Evolutionary conservation across 2,113 vertebrate genomes (phyloP).

Genomic region (Dipodomys ordii): DNA sequence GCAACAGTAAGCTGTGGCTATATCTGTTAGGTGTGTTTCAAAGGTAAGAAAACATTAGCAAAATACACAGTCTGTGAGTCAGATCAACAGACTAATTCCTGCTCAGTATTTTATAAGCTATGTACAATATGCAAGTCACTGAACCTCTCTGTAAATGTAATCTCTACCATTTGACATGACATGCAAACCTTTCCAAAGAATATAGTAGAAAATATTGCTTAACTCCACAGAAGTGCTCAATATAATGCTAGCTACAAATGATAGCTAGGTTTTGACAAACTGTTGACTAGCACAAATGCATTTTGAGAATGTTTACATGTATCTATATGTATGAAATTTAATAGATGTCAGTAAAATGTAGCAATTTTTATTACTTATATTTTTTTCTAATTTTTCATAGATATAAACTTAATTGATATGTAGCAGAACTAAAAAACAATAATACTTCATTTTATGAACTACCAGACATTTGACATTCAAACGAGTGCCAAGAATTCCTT

Average conservation of each 20-base stretch:
- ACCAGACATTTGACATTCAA: slow-evolving; percentile 51
- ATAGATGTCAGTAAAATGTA: not conserved
- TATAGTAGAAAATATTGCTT: not conserved
- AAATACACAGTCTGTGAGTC: not conserved
- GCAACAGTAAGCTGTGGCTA: slow-evolving; percentile 55
- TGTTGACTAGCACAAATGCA: not conserved
- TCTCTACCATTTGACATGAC: not conserved
- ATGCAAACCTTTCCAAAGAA: not conserved
- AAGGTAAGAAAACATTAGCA: not conserved
- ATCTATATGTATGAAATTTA: slow-evolving; percentile 14
- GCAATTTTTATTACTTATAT: not conserved
- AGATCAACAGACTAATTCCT: not conserved
- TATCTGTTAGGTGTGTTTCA: not conserved
- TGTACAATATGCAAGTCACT: not conserved
- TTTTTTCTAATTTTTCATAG: not conserved
- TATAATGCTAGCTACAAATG: not conserved
- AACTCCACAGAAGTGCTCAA: not conserved
- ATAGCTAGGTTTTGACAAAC: not conserved
- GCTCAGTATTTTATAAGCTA: not conserved
- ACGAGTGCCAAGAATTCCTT: not conserved
- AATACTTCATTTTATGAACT: not conserved
- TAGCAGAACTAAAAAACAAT: slow-evolving; percentile 23
- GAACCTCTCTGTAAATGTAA: not conserved
- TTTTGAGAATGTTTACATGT: slow-evolving; percentile 25
- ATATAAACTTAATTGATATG: not conserved